Base-by-base conservation (phyloP, 2,113 vertebrate species). In the Axis porcinus region DNA sequence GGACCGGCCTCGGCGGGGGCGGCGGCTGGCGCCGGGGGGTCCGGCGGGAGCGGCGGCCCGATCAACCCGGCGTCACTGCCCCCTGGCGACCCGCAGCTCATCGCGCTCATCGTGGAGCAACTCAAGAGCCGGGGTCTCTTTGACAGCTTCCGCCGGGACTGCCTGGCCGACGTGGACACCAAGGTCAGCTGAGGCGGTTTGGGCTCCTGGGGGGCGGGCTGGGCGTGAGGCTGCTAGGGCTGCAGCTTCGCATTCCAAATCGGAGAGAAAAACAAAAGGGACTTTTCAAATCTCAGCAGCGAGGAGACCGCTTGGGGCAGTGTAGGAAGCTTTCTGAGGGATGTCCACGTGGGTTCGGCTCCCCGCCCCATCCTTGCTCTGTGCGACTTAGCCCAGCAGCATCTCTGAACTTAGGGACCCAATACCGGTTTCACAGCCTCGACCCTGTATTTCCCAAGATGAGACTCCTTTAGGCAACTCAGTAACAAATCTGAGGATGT, bases 81-180 rank as follows among this genome's bases (percentile, higher is more conserved):
- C 14, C 99, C 99, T 3, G 99, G 99, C 25, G 99, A 99, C 98
- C 99, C 99, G 45, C 99, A 99, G 98, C 99, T 99, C 57, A 99
- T 99, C 96, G 99, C 98, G 3, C 99, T 99, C 97, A 99, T 99
- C 60, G 99, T 99, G 96, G 99, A 99, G 97, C 99, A 99, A 95
- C 99, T 99, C 93, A 99, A 99, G 98, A 99, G 99, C 99, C 99
- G 99, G 50, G 99, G 99, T 30, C 99, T 99, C 47, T 99, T 99
- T 95, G 99, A 99, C 93, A 99, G 99, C 96, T 99, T 99, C 98
- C 99, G 99, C 47, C 98, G 99, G 91, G 99, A 99, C 98, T 99
- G 99, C 98, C 98, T 99, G 97, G 99, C 99, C 82, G 99, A 99
- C 97, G 99, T 99, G 94, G 99, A 99, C 96, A 99, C 99, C 33